These are phyloP conservation scores for Paraplagusia blochii DNA, from an alignment of 2,113 vertebrate species.

Conservation along the genomic window DNA sequence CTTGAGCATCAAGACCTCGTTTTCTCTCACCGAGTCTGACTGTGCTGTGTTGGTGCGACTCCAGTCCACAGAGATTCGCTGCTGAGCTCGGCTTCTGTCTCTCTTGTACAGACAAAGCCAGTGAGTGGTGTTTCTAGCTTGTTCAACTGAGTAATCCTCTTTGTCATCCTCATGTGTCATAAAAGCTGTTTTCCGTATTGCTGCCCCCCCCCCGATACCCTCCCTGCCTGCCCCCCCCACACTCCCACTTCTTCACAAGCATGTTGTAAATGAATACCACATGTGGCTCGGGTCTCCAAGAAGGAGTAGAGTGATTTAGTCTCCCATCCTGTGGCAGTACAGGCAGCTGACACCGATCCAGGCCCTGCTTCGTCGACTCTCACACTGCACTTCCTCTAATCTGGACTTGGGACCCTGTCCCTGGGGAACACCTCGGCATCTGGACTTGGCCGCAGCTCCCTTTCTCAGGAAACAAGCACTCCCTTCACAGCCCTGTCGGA, in stretches of 20 bases:
- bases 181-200: conserved; percentile 75
- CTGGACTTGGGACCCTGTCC: conserved; percentile 76
- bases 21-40: too few species aligned
- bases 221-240: conserved; percentile 27
- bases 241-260: conserved; percentile 60
- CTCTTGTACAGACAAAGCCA: conserved; percentile 40
- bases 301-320: conserved; percentile 69
- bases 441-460: conserved; percentile 82
- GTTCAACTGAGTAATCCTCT: conserved; percentile 67
- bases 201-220: too few species aligned
- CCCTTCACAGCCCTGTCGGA: conserved; percentile 73
- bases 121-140: conserved; percentile 53
- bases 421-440: conserved; percentile 82
- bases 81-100: conserved; percentile 28
- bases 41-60: conserved; percentile 51
- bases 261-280: conserved; percentile 76
- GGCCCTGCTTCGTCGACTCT: conserved; percentile 55
- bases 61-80: conserved; percentile 49
- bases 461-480: conserved; percentile 91
- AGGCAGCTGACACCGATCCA: conserved; percentile 69
- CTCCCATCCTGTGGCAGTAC: conserved; percentile 68
- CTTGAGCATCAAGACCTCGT: conserved; percentile 45
- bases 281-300: conserved; percentile 61
- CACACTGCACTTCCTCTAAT: conserved; percentile 75
- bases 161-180: conserved; percentile 74